A percentile compares a stretch with the other conserved stretches of the same genome.
These are phyloP conservation scores for Alcis repandata DNA, from an alignment of 2,888 invertebrate genomes.

Conservation along the genomic window DNA sequence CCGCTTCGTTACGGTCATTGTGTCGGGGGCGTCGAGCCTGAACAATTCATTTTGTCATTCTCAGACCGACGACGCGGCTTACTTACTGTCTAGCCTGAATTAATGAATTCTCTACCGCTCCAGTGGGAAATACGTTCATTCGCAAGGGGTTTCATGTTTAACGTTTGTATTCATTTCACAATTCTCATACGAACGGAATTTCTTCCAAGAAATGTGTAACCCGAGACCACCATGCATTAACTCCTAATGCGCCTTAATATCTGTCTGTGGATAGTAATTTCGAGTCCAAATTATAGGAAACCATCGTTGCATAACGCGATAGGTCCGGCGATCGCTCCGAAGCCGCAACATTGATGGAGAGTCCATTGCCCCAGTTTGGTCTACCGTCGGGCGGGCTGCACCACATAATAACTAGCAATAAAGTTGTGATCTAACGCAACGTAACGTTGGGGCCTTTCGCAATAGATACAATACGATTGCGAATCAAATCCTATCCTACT, in stretches of 20 bases:
- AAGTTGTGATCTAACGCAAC: neutral
- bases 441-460: no score
- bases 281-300: slow-evolving; percentile 31
- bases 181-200: slow-evolving; percentile 1
- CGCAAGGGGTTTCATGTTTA: neutral
- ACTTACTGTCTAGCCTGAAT: no score
- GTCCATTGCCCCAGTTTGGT: slow-evolving; percentile 15
- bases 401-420: neutral
- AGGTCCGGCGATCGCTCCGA: slow-evolving; percentile 13
- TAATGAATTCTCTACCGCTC: no score
- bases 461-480: no score
- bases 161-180: neutral
- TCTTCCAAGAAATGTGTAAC: slow-evolving; percentile 13
- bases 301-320: slow-evolving; percentile 27
- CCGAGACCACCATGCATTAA: slow-evolving; percentile 30
- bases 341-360: slow-evolving; percentile 16
- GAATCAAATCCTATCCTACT: no score
- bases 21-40: slow-evolving; percentile 18
- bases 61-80: no score
- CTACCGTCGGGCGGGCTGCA: neutral
- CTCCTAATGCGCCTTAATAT: slow-evolving; percentile 26
- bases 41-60: slow-evolving; percentile 1
- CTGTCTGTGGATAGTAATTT: slow-evolving; percentile 25
- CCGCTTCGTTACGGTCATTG: slow-evolving; percentile 33
- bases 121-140: no score